phyloP scores from a whole-genome alignment of 2,113 vertebrate species.

The Formicarius rufipectus region DNA sequence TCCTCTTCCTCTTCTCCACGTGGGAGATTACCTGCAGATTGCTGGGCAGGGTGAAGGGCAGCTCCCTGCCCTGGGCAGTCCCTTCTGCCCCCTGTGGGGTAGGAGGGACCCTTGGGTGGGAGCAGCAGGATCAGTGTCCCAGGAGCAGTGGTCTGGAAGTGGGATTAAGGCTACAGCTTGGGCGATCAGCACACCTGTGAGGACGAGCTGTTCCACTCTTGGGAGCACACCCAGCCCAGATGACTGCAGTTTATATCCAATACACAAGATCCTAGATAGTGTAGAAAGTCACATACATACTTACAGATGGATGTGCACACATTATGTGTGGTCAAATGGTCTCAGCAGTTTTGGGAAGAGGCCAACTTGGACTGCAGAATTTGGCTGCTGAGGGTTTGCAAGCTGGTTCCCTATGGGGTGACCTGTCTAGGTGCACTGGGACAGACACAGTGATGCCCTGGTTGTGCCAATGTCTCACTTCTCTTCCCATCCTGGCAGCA shows the following conservation, averaged over 20 bases:
- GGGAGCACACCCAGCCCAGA: background rate
- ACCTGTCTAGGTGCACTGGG: background rate
- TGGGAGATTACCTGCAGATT: background rate
- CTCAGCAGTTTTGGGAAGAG: background rate
- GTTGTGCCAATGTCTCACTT: background rate
- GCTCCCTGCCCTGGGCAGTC: background rate
- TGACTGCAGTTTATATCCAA: background rate
- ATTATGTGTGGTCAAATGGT: background rate
- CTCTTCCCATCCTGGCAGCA: background rate
- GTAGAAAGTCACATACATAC: background rate
- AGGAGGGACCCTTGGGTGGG: background rate
- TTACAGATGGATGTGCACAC: rapidly evolving
- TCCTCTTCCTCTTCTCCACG: background rate
- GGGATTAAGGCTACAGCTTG: rapidly evolving
- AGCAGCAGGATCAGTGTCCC: background rate
- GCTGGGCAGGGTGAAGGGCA: background rate
- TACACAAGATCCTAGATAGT: background rate
- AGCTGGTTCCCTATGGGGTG: background rate
- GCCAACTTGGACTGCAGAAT: background rate
- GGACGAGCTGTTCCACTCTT: background rate
- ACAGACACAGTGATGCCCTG: rapidly evolving
- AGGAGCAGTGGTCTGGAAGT: background rate
- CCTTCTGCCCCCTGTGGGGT: background rate
- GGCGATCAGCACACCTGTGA: rapidly evolving
- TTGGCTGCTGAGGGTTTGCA: background rate